Evolutionary conservation across 30 jellyfish, hydroid and myxozoan species (phyloP), one percentile per base, ranked within the genome.

Genomic region (Morbakka virulenta): DNA sequence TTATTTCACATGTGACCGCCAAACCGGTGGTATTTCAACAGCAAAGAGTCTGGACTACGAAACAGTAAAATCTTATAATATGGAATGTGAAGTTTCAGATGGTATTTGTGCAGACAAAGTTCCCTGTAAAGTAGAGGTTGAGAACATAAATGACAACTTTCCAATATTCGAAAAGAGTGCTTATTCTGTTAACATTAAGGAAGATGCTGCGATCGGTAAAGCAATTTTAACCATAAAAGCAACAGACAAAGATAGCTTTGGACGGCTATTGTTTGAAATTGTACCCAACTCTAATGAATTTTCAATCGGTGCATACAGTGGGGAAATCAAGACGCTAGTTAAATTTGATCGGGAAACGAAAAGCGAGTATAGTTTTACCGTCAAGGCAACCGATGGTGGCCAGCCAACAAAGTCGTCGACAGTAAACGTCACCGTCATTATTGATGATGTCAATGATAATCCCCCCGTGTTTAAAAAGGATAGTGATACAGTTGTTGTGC

Each of bases 171-270:
- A 33, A 14, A 57, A 49, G 20, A 25, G 9, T n/a, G 82, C 69
- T 23, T 90, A 77, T 62, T 17, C 67, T 14, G 78, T 65, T 0
- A 50, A 32, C 25, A 66, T 90, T 17, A 21, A 76, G 0, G 98
- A 90, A 84, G 52, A 74, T 22, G 47, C 33, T 26, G 67, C 77
- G 2, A 82, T 57, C 12, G 72, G 88, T 41, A 32, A 79, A 1
- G 28, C 69, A 14, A 96, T 90, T 17, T 25, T 84, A 21, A 78
- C 76, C 1, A 96, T 90, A 11, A 73, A 20, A 32, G 98, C 98
- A n/a, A 90, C 71, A 17, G 98, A 90, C 61, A 35, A 53, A 22
- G 98, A 90, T 84, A 72, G 96, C 24, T 83, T 83, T 57, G 98
- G 98, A 25, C 57, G 80, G 1, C n/a, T 90, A 90, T 72, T 3